These are phyloP conservation scores for Lithophane leautieri DNA, from an alignment of 2,888 invertebrate species.

Conservation along the genomic window DNA sequence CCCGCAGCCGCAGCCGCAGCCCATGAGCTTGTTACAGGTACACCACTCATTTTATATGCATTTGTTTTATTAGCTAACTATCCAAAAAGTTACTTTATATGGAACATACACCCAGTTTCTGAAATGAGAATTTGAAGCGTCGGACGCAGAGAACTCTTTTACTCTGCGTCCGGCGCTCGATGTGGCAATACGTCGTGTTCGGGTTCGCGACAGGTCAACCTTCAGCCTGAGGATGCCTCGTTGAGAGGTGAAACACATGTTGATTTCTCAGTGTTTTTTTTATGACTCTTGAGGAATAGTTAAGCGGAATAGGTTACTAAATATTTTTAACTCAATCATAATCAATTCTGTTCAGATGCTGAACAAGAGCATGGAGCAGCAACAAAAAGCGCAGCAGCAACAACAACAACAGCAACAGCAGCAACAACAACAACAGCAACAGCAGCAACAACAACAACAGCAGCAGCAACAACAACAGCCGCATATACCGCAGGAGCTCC, in stretches of 20 bases:
- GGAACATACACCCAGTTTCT: background rate
- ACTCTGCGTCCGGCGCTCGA: no score
- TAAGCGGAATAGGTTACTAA: no score
- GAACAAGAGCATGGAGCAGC: constrained; percentile 89
- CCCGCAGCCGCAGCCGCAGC: constrained; percentile 76
- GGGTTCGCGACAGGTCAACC: no score
- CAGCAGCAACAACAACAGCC: constrained; percentile 93
- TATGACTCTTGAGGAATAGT: no score
- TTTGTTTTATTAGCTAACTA: background rate
- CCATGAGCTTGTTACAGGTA: constrained; percentile 91
- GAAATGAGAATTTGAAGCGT: background rate
- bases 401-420: constrained; percentile 90
- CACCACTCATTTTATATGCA: background rate
- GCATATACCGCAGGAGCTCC: constrained; percentile 92
- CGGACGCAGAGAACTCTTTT: no score
- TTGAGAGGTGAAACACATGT: no score
- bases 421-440: constrained; percentile 92
- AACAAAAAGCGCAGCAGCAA: constrained; percentile 87
- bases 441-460: constrained; percentile 91
- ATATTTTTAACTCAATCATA: background rate
- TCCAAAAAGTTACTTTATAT: background rate
- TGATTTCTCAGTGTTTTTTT: no score
- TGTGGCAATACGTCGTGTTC: no score
- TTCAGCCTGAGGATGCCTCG: no score
- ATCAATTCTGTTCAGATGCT: constrained; percentile 86